phyloP scores from a whole-genome alignment of 2,888 invertebrate species.

The Tridacna gigas region DNA sequence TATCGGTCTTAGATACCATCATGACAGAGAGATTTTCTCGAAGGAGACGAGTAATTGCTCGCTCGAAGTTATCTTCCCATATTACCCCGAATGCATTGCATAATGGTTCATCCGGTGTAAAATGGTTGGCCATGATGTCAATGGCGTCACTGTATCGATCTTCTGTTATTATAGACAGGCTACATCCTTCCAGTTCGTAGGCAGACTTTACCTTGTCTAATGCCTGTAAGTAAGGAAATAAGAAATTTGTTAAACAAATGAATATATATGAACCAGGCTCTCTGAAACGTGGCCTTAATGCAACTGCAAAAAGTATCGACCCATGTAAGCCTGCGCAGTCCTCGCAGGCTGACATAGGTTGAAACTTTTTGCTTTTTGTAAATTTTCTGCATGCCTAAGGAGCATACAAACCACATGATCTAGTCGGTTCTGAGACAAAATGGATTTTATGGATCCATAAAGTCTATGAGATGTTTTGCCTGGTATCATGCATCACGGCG shows the following conservation, averaged over 20 bases:
- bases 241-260: background rate
- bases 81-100: conserved; percentile 50
- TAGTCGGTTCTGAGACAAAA: no score
- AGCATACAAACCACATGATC: no score
- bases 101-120: conserved; percentile 59
- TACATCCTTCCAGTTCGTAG: conserved; percentile 44
- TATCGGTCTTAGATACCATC: conserved; percentile 47
- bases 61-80: conserved; percentile 52
- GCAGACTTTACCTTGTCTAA: conserved; percentile 39
- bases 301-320: background rate
- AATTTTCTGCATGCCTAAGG: background rate
- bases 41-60: conserved; percentile 29
- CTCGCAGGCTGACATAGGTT: background rate
- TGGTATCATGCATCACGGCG: no score
- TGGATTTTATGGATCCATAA: no score
- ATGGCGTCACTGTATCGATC: conserved; percentile 52
- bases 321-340: background rate
- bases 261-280: background rate
- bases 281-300: background rate
- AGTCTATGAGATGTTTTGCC: no score
- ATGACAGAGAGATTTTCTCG: conserved; percentile 49
- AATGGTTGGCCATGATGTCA: conserved; percentile 56
- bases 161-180: conserved; percentile 48
- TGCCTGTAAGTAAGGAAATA: conserved; percentile 33
- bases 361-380: background rate